Percentiles rank a stretch among this genome's conserved stretches.
phyloP scores from a whole-genome alignment of 2,797 vertebrate species.

The Myotis vivesi region DNA sequence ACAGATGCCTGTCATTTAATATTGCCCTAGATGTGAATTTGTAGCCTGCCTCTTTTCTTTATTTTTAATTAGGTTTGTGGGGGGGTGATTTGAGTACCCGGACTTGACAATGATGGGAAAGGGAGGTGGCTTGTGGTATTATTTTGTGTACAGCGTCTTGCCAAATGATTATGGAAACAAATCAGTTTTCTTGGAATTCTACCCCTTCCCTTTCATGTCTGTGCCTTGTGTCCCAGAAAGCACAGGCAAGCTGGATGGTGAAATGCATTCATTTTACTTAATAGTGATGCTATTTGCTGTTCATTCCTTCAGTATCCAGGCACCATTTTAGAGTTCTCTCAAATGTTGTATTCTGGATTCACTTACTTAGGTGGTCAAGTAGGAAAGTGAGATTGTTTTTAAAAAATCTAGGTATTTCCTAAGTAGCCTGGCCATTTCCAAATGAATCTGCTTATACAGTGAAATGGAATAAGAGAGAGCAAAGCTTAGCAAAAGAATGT shows the following conservation, averaged over 20 bases:
- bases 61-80: conserved; percentile 65
- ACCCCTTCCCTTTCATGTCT: neutral
- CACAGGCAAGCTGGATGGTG: conserved; percentile 22
- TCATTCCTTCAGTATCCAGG: conserved; percentile 67
- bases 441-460: conserved; percentile 57
- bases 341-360: conserved; percentile 32
- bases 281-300: conserved; percentile 46
- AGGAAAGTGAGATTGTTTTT: conserved; percentile 59
- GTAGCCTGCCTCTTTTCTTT: conserved; percentile 34
- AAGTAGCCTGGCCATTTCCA: conserved; percentile 24
- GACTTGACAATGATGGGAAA: conserved; percentile 61
- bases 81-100: conserved; percentile 24
- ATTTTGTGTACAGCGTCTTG: conserved; percentile 55
- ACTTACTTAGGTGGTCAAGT: conserved; percentile 26
- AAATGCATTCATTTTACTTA: conserved; percentile 62
- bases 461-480: conserved; percentile 18
- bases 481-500: conserved; percentile 9
- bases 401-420: conserved; percentile 45
- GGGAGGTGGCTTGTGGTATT: conserved; percentile 64
- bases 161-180: conserved; percentile 40
- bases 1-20: conserved; percentile 50
- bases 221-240: conserved; percentile 24
- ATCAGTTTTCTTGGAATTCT: conserved; percentile 57
- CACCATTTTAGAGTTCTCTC: conserved; percentile 72
- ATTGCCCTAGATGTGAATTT: conserved; percentile 38